Evolutionary conservation across 2,888 invertebrate species (phyloP), one percentile per base, ranked within the genome.

Genomic region (Phalangium opilio): DNA sequence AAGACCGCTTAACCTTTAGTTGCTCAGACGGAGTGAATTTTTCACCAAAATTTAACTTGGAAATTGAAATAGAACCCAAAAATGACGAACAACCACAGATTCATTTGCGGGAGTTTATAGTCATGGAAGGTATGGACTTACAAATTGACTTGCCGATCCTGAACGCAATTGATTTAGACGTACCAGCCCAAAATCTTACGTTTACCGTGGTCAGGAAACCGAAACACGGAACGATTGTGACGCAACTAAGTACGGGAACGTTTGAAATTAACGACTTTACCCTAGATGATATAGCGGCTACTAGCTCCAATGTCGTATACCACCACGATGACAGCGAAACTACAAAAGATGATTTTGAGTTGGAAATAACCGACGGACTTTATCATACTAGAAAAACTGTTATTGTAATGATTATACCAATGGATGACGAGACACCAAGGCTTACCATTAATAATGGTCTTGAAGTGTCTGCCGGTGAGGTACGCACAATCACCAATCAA

Each of bases 311-410:
- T 33, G 62, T 66, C 41, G 60, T 60, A 17, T 67, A 67, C 55
- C 60, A 62, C 44, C 67, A 67, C 52, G 67, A 67, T 54, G 62
- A 64, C 50, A 61, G 63, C 8, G 67, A 67, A 52, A 65, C 65
- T 2, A 57, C 52, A 1, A 45, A 58, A 11, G 67, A 67, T 49
- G 53, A 55, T 11, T 63, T 67, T 50, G 61, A 62, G 45, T 57
- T 67, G 47, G 52, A 58, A 15, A 54, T 65, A 11, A 59, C 62
- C 2, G 65, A 65, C 50, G 64, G 65, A 1, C 55, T 52, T 1
- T 63, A 65, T 49, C 61, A 60, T 39, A 56, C 63, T 8, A 59
- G 59, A n/a, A 60, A 61, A 41, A 59, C 56, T 3, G 56, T 67
- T 18, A 58, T 60, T 11, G 63, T 67, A 41, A 60, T 59, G 34